These are phyloP conservation scores for Endomychus coccineus DNA, from an alignment of 2,888 invertebrate species.

Conservation along the genomic window DNA sequence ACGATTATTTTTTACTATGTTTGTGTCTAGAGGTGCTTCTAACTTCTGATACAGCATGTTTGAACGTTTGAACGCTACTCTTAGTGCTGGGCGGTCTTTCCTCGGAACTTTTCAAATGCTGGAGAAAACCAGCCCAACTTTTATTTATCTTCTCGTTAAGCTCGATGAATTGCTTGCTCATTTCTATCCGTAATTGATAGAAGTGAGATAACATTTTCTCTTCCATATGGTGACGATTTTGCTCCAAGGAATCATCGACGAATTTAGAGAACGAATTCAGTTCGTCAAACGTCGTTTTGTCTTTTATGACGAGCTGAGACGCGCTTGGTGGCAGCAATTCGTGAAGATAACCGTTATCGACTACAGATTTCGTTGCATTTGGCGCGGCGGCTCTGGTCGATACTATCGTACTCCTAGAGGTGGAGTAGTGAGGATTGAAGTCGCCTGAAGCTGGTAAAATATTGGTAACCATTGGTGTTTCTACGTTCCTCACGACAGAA, in stretches of 20 bases:
- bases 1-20: constrained; percentile 8
- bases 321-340: constrained; percentile 14
- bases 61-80: constrained; percentile 8
- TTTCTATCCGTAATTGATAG: constrained; percentile 24
- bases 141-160: constrained; percentile 26
- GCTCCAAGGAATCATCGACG: constrained; percentile 21
- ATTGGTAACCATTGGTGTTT: constrained; percentile 4
- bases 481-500: constrained; percentile 3
- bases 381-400: constrained; percentile 9
- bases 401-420: constrained; percentile 12
- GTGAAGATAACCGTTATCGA: constrained; percentile 13
- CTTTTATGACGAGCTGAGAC: constrained; percentile 10
- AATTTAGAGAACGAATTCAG: constrained; percentile 19
- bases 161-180: constrained; percentile 28
- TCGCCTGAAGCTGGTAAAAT: constrained; percentile 13
- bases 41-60: constrained; percentile 10
- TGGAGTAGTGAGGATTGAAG: constrained; percentile 10
- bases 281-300: constrained; percentile 12
- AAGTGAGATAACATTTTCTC: constrained; percentile 26
- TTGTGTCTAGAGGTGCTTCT: constrained; percentile 9
- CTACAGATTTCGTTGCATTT: not conserved
- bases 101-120: constrained; percentile 24
- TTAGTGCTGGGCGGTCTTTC: not conserved
- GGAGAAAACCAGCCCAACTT: constrained; percentile 27
- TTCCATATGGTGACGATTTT: constrained; percentile 19